Base-by-base conservation (phyloP, 2,113 vertebrate species). In the Crocuta crocuta region DNA sequence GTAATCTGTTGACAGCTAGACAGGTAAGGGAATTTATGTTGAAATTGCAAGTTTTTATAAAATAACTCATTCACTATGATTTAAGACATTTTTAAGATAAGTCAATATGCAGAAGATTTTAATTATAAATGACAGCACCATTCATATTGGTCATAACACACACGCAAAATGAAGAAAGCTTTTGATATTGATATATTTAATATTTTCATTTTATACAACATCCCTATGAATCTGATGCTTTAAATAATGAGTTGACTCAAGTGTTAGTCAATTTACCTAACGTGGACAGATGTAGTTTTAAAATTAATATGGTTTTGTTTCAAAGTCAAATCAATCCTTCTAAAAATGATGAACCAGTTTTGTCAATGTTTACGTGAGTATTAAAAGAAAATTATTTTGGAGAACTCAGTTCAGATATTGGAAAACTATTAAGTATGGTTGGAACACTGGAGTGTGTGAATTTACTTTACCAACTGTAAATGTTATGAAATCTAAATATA, bases 261-360 rank as follows among this genome's bases (percentile, higher is more conserved):
- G 10, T 90, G 23, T n/a, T 85, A 48, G 15, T 81, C 31, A 58
- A 50, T 58, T 81, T 50, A 61, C 23, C 94, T 88, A 66, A 48
- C 7, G 45, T 65, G 33, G 39, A 76, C 10, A 74, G 55, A 50
- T 39, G 33, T 48, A 76, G 33, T 68, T 81, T 93, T 50, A n/a
- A 95, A 93, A 87, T 81, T 79, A 95, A 35, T 82, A 55, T 16
- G 39, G 11, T 95, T 93, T 71, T 88, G 11, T 24, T 88, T 93
- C 28, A 43, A 86, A 86, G 48, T 85, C 33, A 66, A 50, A 79
- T 80, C 3, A 4, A 73, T 35, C 10, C 6, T 63, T 73, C n/a
- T 50, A 61, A 91, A 73, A 81, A 39, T 73, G 17, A 68, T 89
- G 16, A 95, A 15, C 15, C 12, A 74, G 55, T 79, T 96, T 88